Evolutionary conservation across 2,797 vertebrate species (phyloP), one percentile per base, ranked within the genome.

Genomic region (Synaphobranchus kaupii): DNA sequence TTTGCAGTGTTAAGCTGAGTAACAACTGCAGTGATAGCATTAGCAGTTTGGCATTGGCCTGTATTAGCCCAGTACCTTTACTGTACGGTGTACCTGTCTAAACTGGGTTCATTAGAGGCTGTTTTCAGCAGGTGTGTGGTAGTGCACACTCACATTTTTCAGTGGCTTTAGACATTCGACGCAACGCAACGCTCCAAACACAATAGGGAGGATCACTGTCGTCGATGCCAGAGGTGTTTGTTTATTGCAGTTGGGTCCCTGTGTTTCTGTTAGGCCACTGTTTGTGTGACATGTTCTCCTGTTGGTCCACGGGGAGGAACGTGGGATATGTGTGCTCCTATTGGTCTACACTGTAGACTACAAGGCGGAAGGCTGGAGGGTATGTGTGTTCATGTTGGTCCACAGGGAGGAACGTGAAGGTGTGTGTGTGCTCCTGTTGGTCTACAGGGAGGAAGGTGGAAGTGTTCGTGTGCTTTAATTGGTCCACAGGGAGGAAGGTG

Each of bases 1-100:
- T 87, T 90, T 88, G 39, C 73, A 80, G 56, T 81, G n/a, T 88
- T 81, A 47, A 71, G 66, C 10, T 31, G 50, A 93, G 90, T 93
- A 94, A 91, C 92, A 93, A 90, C 93, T 95, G 93, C 94, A 95
- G 92, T 73, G 81, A 87, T 63, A 47, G n/a, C 73, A 88, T 63
- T 48, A 54, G 68, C 68, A 48, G 52, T 47, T 54, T 50, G 78
- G 87, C 83, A 71, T 82, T 85, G 39, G 50, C 84, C 44, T 85
- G 31, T 12, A 68, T 68, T 66, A 88, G 83, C 48, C 84, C 54
- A 80, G 15, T 39, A 22, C 25, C n/a, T 34, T 47, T 28, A 28
- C 28, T 66, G 3, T 20, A 44, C 47, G n/a, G 63, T 31, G 15
- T 34, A 5, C 9, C 44, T 85, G 66, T 68, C 68, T 73, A 39